Conservation (phyloP, 2,888 invertebrate species). For the Octodonta nipae region DNA sequence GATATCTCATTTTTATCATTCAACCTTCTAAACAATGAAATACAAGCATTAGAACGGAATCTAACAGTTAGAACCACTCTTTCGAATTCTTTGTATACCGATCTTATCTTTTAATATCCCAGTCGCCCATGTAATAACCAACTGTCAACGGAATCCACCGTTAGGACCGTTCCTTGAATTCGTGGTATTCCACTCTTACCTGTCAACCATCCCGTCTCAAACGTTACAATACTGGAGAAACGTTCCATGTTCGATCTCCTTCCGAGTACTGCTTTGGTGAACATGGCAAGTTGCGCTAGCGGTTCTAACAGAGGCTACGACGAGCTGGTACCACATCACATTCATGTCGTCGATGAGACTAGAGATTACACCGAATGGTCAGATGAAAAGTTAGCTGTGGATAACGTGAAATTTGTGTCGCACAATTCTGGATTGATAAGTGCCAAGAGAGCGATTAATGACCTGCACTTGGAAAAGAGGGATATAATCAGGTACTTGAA, state of each 20-base stretch:
- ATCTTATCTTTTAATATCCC: too few relatives aligned
- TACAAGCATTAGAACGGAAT: too few relatives aligned
- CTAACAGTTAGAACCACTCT: too few relatives aligned
- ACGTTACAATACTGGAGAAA: too few relatives aligned
- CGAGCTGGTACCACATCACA: slow-evolving; percentile 93
- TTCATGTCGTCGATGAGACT: slow-evolving; percentile 87
- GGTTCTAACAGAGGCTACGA: slow-evolving; percentile 94
- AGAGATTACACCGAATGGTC: slow-evolving; percentile 75
- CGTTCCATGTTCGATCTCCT: slow-evolving; percentile 76
- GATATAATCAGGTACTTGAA: slow-evolving; percentile 53
- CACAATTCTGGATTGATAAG: slow-evolving; percentile 56
- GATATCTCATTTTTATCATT: too few relatives aligned
- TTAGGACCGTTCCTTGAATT: too few relatives aligned
- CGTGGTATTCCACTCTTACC: too few relatives aligned
- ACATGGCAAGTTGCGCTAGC: slow-evolving; percentile 86
- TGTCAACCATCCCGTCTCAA: too few relatives aligned
- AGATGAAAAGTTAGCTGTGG: slow-evolving; percentile 33
- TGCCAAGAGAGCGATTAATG: slow-evolving; percentile 72
- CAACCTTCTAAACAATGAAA: too few relatives aligned
- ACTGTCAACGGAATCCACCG: too few relatives aligned
- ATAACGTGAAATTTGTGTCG: slow-evolving; percentile 33
- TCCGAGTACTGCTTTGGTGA: slow-evolving; percentile 77
- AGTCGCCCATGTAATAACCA: too few relatives aligned
- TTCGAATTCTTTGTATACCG: too few relatives aligned
- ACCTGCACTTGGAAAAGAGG: slow-evolving; percentile 71